Evolutionary conservation across 2,888 invertebrate species (phyloP), one percentile per base, ranked within the genome.

Genomic region (Platerodrilus igneus): DNA sequence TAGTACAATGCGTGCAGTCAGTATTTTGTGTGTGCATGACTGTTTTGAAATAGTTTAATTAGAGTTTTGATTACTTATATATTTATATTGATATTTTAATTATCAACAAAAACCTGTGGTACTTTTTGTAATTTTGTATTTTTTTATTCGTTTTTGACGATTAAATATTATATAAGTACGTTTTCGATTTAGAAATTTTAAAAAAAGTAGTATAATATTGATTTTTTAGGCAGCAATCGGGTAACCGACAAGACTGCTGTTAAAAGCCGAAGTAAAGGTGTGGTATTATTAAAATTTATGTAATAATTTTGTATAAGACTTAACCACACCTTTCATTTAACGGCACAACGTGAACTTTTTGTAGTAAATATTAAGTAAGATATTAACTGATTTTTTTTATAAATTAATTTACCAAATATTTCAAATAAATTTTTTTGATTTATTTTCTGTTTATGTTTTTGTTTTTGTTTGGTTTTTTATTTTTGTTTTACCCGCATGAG

Each of bases 371-470:
- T 59, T 55, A 52, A 51, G 58, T 62, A 60, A 63, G 45, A 41
- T 43, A 44, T 44, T 44, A 37, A 61, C 63, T 63, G 58, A 60
- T 57, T 62, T 63, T n/a, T n/a, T n/a, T 63, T 54, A 58, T 66
- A 65, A 63, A 64, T 62, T 63, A 64, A 67, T 66, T 69, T 69
- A 71, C 71, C 71, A 71, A 71, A 71, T 70, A 70, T 67, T n/a
- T 60, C 61, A 67, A 69, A 68, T 68, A 69, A 70, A 69, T 62
- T 45, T 68, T 66, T 66, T 63, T 68, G 66, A 67, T 68, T 67
- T 67, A 64, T 63, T 55, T 58, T 66, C 60, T 58, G 52, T 58
- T 57, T 53, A n/a, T 53, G 59, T 60, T 62, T n/a, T 62, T 15
- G 22, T 34, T 25, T 34, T 23, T 26, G 15, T 56, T 56, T 61